Evolutionary conservation across 2,797 vertebrate species (phyloP), one percentile per base, ranked within the genome.

Genomic region (Myiotriccus ornatus): DNA sequence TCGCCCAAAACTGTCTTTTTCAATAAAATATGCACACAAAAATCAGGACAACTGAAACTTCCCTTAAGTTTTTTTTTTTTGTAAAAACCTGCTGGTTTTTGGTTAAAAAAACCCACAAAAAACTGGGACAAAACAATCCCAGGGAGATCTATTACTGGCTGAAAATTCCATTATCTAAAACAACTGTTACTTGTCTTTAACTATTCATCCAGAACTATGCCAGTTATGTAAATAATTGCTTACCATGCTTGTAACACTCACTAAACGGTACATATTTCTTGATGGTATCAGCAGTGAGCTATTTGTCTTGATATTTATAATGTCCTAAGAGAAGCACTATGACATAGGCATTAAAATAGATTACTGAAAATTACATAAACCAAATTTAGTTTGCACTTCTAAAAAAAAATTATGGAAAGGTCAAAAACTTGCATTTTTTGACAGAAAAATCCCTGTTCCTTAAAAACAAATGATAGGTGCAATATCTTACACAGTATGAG

Each of bases 191-290:
- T 94, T 89, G 85, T 69, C 67, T 96, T 89, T 76, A 88, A 62
- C 52, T 94, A 43, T 34, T 82, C 59, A 62, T 59, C 85, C 85
- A 95, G 75, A 96, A 92, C 62, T 95, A 95, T 97, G 94, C 53
- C 64, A 94, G 94, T 70, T 93, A 96, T 94, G 96, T 92, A 95
- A 96, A 95, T 92, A 93, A 64, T 60, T 74, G 64, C 87, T 71
- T 80, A 71, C 64, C 65, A 79, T 34, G 59, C 56, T 65, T 76
- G 74, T 87, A 93, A 88, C 93, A 93, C 93, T 81, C 90, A 64
- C 87, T 89, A 68, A 89, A 83, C 23, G 79, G 78, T 57, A 84
- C 87, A 56, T 80, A 87, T 83, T 95, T 95, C 71, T 67, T 43
- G 32, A 67, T 27, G 12, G 24, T 79, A 91, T 12, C 62, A 80